These are phyloP conservation scores for Pristionchus exspectatus DNA, from an alignment of 2,888 invertebrate genomes.

Conservation along the genomic window DNA sequence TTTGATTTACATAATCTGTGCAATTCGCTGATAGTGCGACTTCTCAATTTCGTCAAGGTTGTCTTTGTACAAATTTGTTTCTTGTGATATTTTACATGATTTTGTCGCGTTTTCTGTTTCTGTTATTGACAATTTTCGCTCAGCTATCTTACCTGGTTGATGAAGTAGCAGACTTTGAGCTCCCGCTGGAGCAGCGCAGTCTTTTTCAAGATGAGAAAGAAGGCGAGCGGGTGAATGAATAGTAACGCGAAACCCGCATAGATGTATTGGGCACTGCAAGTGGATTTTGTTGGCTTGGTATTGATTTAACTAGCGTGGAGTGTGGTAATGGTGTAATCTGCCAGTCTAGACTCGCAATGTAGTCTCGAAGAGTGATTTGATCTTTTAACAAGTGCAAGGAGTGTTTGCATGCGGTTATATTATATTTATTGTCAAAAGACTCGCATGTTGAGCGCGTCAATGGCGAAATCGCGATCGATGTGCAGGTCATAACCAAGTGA, in stretches of 20 bases:
- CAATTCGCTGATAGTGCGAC: no score
- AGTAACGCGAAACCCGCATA: background rate
- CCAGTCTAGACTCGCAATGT: background rate
- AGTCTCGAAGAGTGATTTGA: background rate
- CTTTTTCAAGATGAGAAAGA: slow-evolving; percentile 32
- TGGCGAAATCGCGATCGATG: slow-evolving; percentile 29
- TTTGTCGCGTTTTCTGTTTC: background rate
- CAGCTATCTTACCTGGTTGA: background rate
- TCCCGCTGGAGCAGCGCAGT: background rate
- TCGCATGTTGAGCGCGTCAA: slow-evolving; percentile 18
- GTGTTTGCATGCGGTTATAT: background rate
- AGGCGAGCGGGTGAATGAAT: slow-evolving; percentile 29
- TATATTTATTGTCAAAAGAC: background rate
- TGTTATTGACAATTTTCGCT: background rate
- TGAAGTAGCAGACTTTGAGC: slow-evolving; percentile 27
- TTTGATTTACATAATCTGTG: no score
- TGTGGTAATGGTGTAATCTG: background rate
- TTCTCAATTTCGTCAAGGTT: no score
- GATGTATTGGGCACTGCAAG: background rate
- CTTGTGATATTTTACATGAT: no score
- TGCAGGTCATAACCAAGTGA: background rate
- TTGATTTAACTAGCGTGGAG: background rate
- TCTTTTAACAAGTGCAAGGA: background rate
- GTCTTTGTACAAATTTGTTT: no score
- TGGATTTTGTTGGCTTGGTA: background rate